phyloP scores from a whole-genome alignment of 2,797 vertebrate species.

The Aulostomus chinensis region DNA sequence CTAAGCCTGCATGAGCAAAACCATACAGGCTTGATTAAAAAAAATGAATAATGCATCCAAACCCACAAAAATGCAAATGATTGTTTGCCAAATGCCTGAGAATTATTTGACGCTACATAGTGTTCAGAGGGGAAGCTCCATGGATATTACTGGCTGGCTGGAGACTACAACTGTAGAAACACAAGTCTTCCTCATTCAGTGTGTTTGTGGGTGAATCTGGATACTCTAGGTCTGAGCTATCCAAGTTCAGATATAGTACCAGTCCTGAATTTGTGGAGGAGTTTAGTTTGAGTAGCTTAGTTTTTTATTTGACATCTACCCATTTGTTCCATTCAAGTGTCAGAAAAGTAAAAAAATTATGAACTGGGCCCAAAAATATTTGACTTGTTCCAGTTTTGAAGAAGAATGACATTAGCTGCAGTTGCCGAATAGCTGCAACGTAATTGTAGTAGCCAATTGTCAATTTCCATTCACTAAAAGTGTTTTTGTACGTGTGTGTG shows the following conservation, averaged over 20 bases:
- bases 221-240: background rate
- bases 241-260: no score
- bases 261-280: background rate
- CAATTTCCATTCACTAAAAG: no score
- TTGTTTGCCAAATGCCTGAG: conserved; percentile 58
- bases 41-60: conserved; percentile 4
- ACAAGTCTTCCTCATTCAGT: background rate
- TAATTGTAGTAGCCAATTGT: no score
- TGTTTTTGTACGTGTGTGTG: no score
- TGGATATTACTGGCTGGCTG: background rate
- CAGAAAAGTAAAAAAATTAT: no score
- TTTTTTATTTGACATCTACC: no score
- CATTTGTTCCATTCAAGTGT: no score
- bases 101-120: conserved; percentile 44
- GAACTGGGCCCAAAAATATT: no score
- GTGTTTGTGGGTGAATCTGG: background rate
- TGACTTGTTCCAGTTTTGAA: no score
- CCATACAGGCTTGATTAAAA: conserved; percentile 6
- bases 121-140: conserved; percentile 4
- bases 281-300: background rate
- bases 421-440: no score
- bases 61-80: conserved; percentile 22
- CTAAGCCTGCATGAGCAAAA: conserved; percentile 3
- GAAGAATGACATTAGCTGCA: no score
- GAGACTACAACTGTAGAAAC: conserved; percentile 24